Evolutionary conservation across 2,113 vertebrate species (phyloP).

Genomic region (Labeo catla): DNA sequence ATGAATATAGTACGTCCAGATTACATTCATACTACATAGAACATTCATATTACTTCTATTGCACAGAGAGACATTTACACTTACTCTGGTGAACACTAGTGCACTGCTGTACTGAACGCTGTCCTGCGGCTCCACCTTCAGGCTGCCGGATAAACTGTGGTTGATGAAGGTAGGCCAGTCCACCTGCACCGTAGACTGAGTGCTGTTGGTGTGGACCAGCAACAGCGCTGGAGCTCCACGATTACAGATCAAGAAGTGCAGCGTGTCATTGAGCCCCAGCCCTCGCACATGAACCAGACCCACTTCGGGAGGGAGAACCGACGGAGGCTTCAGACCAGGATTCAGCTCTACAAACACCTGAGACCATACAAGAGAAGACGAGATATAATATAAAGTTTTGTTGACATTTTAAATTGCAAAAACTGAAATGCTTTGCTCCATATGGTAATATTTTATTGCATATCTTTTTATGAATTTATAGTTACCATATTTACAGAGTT

Average conservation of each 20-base stretch:
- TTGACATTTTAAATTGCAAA: no score
- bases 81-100: slow-evolving; percentile 83
- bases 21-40: no score
- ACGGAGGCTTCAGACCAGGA: slow-evolving; percentile 57
- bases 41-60: no score
- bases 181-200: slow-evolving; percentile 74
- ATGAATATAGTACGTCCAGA: no score
- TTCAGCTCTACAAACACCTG: slow-evolving; percentile 83
- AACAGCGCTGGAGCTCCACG: slow-evolving; percentile 82
- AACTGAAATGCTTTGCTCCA: neutral
- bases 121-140: slow-evolving; percentile 80
- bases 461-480: neutral
- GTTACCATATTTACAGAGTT: neutral
- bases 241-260: slow-evolving; percentile 88
- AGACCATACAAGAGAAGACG: fast-evolving
- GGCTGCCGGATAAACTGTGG: slow-evolving; percentile 60
- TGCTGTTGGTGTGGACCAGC: slow-evolving; percentile 79
- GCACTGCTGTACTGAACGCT: slow-evolving; percentile 79
- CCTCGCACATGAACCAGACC: slow-evolving; percentile 85
- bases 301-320: slow-evolving; percentile 40
- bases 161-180: slow-evolving; percentile 82
- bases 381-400: neutral
- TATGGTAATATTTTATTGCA: neutral
- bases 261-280: slow-evolving; percentile 76
- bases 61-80: neutral